Conservation (phyloP, 2,888 invertebrate species). For the Conomelus anceps region DNA sequence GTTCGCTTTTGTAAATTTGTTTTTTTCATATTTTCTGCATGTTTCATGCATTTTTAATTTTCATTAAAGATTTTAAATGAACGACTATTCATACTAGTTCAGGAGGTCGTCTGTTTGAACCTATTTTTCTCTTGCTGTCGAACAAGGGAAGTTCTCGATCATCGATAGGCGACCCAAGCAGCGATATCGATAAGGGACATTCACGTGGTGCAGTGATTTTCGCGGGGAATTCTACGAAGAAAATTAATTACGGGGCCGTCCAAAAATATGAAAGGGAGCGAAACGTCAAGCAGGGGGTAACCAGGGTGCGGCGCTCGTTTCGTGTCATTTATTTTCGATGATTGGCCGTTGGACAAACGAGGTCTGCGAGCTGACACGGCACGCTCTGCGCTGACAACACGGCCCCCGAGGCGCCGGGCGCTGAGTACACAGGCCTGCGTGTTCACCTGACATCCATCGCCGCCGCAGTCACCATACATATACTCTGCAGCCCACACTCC, state of each 20-base stretch:
- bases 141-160: not conserved
- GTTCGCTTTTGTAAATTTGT: no score
- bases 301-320: not conserved
- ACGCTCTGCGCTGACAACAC: not conserved
- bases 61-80: no score
- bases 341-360: not conserved
- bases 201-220: not conserved
- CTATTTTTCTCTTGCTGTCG: not conserved
- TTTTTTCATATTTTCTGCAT: no score
- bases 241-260: not conserved
- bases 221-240: not conserved
- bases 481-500: not conserved
- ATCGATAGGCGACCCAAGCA: not conserved
- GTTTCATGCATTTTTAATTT: no score
- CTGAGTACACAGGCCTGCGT: not conserved
- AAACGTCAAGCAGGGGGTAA: not conserved
- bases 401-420: no score
- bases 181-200: not conserved
- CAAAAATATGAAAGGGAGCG: not conserved
- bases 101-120: not conserved
- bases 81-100: no score
- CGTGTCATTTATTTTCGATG: not conserved
- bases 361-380: not conserved
- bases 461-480: no score
- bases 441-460: not conserved